Conservation (phyloP, 2,888 invertebrate species). For the Drosophila infuscata region DNA sequence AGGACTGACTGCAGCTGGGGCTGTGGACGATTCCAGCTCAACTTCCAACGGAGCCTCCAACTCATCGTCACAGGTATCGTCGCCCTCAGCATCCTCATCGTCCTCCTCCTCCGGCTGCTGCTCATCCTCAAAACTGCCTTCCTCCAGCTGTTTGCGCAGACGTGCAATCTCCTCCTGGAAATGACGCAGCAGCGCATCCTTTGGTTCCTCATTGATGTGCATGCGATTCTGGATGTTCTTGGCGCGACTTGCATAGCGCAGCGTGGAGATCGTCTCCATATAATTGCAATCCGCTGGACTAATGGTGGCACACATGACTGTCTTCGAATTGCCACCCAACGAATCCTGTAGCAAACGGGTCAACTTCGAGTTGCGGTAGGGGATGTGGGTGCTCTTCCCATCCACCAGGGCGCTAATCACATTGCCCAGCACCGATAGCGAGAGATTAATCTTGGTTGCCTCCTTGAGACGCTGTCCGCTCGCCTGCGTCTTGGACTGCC, state of each 20-base stretch:
- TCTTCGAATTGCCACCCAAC: slow-evolving; percentile 97
- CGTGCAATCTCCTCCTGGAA: slow-evolving; percentile 99
- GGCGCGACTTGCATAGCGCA: slow-evolving; percentile 98
- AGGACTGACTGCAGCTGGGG: slow-evolving; percentile 81
- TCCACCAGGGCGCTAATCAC: slow-evolving; percentile 99
- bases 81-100: slow-evolving; percentile 80
- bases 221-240: slow-evolving; percentile 99
- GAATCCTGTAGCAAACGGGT: slow-evolving; percentile 98
- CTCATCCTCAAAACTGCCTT: slow-evolving; percentile 86
- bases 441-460: slow-evolving; percentile 99
- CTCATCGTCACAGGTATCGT: slow-evolving; percentile 80
- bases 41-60: slow-evolving; percentile 70
- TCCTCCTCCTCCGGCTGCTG: slow-evolving; percentile 50
- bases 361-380: slow-evolving; percentile 98
- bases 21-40: slow-evolving; percentile 86
- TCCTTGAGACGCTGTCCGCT: slow-evolving; percentile 96
- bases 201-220: slow-evolving; percentile 98
- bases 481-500: slow-evolving; percentile 98
- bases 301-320: slow-evolving; percentile 98
- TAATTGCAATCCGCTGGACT: slow-evolving; percentile 99
- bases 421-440: slow-evolving; percentile 98
- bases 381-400: slow-evolving; percentile 98
- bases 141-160: slow-evolving; percentile 93
- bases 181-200: slow-evolving; percentile 96
- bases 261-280: slow-evolving; percentile 98